Percentiles rank a stretch among this genome's conserved stretches.
Conservation (phyloP, 2,888 invertebrate species). For the Pterobdella sp. region DNA sequence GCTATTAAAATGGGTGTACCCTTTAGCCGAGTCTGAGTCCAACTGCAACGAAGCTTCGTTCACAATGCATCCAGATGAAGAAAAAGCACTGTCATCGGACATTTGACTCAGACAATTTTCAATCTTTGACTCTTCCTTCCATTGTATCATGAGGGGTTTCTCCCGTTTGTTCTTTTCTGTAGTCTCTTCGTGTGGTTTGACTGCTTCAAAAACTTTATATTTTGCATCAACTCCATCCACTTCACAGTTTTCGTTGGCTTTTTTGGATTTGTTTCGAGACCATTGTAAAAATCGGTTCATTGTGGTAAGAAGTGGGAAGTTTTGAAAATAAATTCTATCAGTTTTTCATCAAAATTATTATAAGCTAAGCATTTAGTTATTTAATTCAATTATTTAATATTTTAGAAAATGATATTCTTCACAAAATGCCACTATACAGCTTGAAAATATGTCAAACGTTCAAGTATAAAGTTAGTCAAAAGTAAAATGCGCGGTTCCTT, state of each 20-base stretch:
- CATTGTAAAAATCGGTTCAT: background rate
- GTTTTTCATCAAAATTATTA: no score
- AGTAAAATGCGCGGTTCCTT: no score
- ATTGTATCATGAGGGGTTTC: conserved; percentile 1
- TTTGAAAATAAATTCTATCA: no score
- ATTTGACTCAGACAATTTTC: background rate
- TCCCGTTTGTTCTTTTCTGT: background rate
- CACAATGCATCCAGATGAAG: background rate
- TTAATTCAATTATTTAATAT: no score
- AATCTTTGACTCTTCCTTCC: background rate
- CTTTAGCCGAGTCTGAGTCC: conserved; percentile 2
- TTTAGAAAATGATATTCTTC: no score
- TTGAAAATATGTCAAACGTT: no score
- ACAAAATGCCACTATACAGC: no score
- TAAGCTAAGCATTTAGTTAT: no score
- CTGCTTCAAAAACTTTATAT: background rate
- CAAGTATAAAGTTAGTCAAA: no score
- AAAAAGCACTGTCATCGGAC: conserved; percentile 8
- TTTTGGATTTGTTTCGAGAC: conserved; percentile 7
- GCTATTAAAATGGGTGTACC: background rate
- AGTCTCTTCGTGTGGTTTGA: no score
- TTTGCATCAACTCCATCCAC: background rate
- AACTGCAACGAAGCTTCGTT: background rate
- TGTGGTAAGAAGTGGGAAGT: no score
- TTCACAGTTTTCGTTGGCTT: background rate